Evolutionary conservation across 23 tunicate species (phyloP).

Genomic region (Ciona savignyi): DNA sequence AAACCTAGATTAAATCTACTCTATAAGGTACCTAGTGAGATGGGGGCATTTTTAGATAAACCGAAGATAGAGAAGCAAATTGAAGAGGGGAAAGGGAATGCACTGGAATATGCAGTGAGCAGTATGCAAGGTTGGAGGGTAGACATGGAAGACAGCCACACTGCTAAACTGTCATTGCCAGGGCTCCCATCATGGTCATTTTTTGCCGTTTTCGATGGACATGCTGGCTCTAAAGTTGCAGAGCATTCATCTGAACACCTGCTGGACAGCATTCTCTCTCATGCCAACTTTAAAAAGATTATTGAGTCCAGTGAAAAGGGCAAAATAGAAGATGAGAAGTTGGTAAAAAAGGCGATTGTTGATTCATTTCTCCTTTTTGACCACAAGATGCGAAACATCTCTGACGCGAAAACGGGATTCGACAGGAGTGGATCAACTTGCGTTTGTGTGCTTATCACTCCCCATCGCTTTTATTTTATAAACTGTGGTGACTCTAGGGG

Average conservation of each 20-base stretch:
- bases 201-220: slow-evolving; percentile 99
- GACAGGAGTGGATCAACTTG: slow-evolving; percentile 96
- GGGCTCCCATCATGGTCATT: slow-evolving; percentile 84
- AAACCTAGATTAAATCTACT: too few species aligned
- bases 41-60: slow-evolving; percentile 98
- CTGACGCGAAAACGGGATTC: slow-evolving; percentile 26
- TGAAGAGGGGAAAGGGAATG: slow-evolving; percentile 64
- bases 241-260: slow-evolving; percentile 84
- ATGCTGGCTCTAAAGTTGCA: slow-evolving; percentile 96
- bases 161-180: slow-evolving; percentile 44
- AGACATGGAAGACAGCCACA: slow-evolving; percentile 97
- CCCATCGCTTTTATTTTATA: slow-evolving; percentile 76
- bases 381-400: slow-evolving; percentile 40
- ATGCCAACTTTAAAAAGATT: slow-evolving; percentile 45
- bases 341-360: slow-evolving; percentile 40
- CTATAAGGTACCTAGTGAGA: too few species aligned
- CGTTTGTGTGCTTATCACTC: slow-evolving; percentile 89
- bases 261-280: slow-evolving; percentile 43
- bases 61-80: slow-evolving; percentile 80
- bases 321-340: slow-evolving; percentile 25
- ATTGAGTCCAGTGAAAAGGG: slow-evolving; percentile 20
- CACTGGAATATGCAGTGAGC: slow-evolving; percentile 57
- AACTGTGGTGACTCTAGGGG: slow-evolving; percentile 96
- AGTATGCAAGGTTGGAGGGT: slow-evolving; percentile 99
- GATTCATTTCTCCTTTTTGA: slow-evolving; percentile 74